phyloP scores from a whole-genome alignment of 2,888 invertebrate species.

The Ametastegia equiseti region DNA sequence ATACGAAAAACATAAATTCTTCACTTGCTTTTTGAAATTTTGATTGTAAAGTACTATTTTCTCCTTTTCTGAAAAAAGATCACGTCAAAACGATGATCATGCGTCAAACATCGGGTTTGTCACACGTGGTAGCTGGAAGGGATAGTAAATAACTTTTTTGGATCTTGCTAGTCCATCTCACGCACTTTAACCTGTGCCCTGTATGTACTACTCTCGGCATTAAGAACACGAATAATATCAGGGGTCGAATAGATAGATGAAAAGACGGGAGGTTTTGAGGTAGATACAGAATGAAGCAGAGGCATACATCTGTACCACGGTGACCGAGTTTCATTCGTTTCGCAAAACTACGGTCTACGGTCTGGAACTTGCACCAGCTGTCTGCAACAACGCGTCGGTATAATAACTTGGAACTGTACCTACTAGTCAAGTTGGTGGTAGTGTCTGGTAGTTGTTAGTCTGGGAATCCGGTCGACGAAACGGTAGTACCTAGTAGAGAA shows the following conservation, averaged over 20 bases:
- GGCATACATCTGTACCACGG: conserved; percentile 16
- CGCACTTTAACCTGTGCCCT: too few species aligned
- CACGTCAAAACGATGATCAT: too few species aligned
- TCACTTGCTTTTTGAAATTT: too few species aligned
- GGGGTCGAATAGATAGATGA: background rate
- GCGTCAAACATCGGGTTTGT: too few species aligned
- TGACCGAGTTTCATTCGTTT: conserved; percentile 40
- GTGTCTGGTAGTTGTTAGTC: background rate
- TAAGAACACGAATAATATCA: background rate
- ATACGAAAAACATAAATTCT: too few species aligned
- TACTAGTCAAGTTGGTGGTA: conserved; percentile 1
- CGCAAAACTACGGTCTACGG: conserved; percentile 17
- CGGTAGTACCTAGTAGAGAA: background rate
- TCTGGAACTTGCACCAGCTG: conserved; percentile 6
- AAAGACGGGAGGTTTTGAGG: background rate
- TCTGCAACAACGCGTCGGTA: conserved; percentile 23
- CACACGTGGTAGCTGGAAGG: too few species aligned
- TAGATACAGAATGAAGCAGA: conserved; percentile 1
- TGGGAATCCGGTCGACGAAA: conserved; percentile 29
- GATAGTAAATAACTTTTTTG: too few species aligned
- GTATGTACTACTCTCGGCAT: background rate
- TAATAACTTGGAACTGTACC: conserved; percentile 19
- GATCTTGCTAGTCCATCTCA: too few species aligned
- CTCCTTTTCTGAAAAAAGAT: too few species aligned
- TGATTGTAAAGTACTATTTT: too few species aligned